These are phyloP conservation scores for Zygaena filipendulae DNA, from an alignment of 2,888 invertebrate genomes.

Conservation along the genomic window DNA sequence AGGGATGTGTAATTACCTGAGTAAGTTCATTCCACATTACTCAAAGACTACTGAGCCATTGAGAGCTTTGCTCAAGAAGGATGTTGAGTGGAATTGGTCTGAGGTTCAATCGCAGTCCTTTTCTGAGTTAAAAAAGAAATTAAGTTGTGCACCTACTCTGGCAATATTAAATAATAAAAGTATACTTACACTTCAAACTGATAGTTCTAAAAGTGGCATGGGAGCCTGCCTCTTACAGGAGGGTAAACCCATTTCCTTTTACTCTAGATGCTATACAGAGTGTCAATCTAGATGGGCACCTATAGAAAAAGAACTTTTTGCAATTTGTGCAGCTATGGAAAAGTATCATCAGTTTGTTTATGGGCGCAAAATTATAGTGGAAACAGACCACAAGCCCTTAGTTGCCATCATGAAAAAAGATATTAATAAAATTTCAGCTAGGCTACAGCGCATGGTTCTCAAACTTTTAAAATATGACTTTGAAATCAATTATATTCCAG, in stretches of 20 bases:
- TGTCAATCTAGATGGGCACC: slow-evolving; percentile 18
- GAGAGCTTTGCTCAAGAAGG: slow-evolving; percentile 2
- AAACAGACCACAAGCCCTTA: slow-evolving; percentile 18
- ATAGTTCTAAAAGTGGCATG: slow-evolving; percentile 18
- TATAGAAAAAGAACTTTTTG: slow-evolving; percentile 19
- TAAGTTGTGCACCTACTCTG: slow-evolving; percentile 3
- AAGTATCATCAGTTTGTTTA: slow-evolving; percentile 18
- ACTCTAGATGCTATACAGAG: slow-evolving; percentile 20
- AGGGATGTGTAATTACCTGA: slow-evolving; percentile 22
- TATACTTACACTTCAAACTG: slow-evolving; percentile 3
- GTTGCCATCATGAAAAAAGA: slow-evolving; percentile 17
- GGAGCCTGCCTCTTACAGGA: slow-evolving; percentile 12
- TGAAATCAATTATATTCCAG: slow-evolving; percentile 15
- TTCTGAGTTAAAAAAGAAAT: neutral
- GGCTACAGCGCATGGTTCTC: slow-evolving; percentile 19
- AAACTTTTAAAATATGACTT: slow-evolving; percentile 18
- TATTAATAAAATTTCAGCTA: slow-evolving; percentile 12
- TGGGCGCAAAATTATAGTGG: slow-evolving; percentile 14
- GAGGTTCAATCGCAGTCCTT: slow-evolving; percentile 1
- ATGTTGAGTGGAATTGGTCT: slow-evolving; percentile 4
- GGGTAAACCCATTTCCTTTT: slow-evolving; percentile 17
- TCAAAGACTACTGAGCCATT: slow-evolving; percentile 2
- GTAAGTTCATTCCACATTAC: slow-evolving; percentile 17
- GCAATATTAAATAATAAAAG: slow-evolving; percentile 2
- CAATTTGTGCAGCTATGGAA: slow-evolving; percentile 11